These are phyloP conservation scores for Platysternon megacephalum DNA, from an alignment of 2,113 vertebrate genomes.

Conservation along the genomic window DNA sequence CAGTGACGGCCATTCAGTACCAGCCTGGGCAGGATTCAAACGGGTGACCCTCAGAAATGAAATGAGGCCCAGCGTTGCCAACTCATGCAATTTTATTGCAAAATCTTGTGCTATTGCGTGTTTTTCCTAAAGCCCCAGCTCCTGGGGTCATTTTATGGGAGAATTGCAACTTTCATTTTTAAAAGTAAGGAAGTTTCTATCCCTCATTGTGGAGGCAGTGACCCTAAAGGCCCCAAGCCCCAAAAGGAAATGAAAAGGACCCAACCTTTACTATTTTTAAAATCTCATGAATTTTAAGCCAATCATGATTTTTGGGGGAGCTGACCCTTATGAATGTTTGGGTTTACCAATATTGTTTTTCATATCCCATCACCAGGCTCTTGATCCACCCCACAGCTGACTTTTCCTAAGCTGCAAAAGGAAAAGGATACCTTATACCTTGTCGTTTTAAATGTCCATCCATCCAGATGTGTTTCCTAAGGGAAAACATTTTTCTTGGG, in stretches of 20 bases:
- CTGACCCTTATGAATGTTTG: rapidly evolving
- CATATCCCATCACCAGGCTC: rapidly evolving
- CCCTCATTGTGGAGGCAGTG: background rate
- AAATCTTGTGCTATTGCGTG: background rate
- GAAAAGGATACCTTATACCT: background rate
- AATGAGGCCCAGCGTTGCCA: background rate
- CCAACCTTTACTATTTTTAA: background rate
- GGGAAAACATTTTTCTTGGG: background rate
- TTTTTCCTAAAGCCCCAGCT: background rate
- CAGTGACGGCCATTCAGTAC: background rate
- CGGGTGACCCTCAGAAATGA: background rate
- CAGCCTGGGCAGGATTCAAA: background rate
- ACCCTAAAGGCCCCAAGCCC: background rate
- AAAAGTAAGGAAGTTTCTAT: background rate
- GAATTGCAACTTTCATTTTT: background rate
- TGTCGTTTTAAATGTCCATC: background rate
- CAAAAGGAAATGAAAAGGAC: background rate
- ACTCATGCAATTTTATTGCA: background rate
- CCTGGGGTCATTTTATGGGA: background rate
- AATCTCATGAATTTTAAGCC: background rate
- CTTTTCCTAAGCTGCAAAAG: rapidly evolving
- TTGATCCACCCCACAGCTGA: background rate
- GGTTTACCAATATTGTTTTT: background rate
- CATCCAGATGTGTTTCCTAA: rapidly evolving
- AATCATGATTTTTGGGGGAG: background rate